Evolutionary conservation across 2,888 invertebrate genomes (phyloP), one percentile per base, ranked within the genome.

Genomic region (Microplitis deprimator): DNA sequence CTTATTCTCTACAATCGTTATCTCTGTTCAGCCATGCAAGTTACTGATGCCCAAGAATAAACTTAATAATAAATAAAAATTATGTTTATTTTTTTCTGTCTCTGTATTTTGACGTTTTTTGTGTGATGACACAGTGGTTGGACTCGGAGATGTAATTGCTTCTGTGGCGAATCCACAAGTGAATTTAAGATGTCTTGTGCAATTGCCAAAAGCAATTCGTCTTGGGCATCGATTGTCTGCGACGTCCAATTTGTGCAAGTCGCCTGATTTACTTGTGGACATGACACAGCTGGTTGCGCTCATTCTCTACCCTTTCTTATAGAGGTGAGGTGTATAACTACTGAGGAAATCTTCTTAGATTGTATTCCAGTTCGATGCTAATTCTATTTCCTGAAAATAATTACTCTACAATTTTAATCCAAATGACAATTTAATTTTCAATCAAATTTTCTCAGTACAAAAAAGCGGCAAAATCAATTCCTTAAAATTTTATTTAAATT

Each of bases 211-310:
- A 68, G 73, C 69, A 77, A 77, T 77, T 77, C 73, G 73, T 77
- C 71, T 73, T 73, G 61, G 73, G 68, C 29, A 68, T 68, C 69
- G 73, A 73, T 69, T 77, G 77, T 77, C 77, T 41, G 67, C 75
- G 64, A 59, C 77, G 50, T 75, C 68, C 75, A 80, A 81, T 81
- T 79, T 79, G 73, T 50, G 50, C 50, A 50, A 50, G 50, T 50
- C 50, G 4, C 50, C 50, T 50, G 50, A 50, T 50, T 50, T 13
- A 50, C 50, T 50, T 13, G 50, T 50, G 50, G 50, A 50, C 50
- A 50, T 50, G 13, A 50, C 50, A 13, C 50, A 50, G 50, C 50
- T 50, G 50, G 50, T 50, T 50, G 50, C 50, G 13, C 13, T 13
- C 50, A 50, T 8, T 50, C 50, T 50, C 50, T 50, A 50, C 50